Base-by-base conservation (phyloP, 2,113 vertebrate species). In the Aphyosemion australe region DNA sequence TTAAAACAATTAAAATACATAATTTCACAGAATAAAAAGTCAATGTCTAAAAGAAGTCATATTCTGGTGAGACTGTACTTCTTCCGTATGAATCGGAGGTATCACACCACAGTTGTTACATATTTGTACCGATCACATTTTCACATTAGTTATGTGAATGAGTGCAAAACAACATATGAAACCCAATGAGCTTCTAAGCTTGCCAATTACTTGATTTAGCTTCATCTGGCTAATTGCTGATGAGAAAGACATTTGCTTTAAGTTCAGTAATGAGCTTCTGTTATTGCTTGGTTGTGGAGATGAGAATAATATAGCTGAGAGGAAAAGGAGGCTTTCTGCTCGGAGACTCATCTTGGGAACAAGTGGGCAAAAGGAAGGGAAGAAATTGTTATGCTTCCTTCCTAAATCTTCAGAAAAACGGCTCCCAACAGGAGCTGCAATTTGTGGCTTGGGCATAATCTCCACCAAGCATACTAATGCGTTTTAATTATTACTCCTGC, bases 251-350 rank as follows among this genome's bases (percentile, higher is more conserved):
- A 12, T 41, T 39, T 26, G 5, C 59, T 67, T 59, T 59, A 50
- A 56, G 8, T 70, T 76, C 74, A 42, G 6, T 69, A 56, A 49
- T 54, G 14, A 76, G 14, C 37, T 51, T 49, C 52, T 41, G 31
- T 20, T 15, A 12, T 46, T 14, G 21, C 50, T 58, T 58, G 53
- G 58, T 61, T 0, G 3, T 18, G 37, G 56, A 31, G 61, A 54
- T 48, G 50, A 64, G 72, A 78, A 75, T 70, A 76, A 39, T 43
- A 34, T 10, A 43, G 43, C 43, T 16, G 20, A 49, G 60, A 13
- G 63, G 62, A 70, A 77, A 69, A 62, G 55, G 12, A 72, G 51
- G 34, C 50, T 63, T 68, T 68, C 66, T 65, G 13, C 55, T 68
- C 13, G 61, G 55, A 65, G 49, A 56, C 52, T 63, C 20, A 51